A percentile compares a stretch with the other conserved stretches of the same genome.
phyloP scores from a whole-genome alignment of 2,797 vertebrate species.

The Pseudochromis fuscus region DNA sequence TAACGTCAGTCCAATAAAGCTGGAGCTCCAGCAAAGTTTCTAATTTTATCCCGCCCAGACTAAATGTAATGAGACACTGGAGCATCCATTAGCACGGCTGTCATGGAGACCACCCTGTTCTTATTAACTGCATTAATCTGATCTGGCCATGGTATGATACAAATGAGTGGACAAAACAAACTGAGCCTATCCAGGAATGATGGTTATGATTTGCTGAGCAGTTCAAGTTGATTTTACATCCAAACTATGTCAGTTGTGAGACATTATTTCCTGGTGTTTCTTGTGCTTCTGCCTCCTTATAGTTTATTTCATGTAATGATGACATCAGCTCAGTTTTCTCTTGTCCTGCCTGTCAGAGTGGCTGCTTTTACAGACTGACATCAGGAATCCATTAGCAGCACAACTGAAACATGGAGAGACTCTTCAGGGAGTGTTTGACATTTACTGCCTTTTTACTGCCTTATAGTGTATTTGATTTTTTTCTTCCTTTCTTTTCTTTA shows the following conservation, averaged over 20 bases:
- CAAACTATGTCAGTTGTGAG: too few relatives aligned
- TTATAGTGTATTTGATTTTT: too few relatives aligned
- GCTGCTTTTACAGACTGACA: background rate
- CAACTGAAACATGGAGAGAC: background rate
- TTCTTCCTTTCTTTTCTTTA: too few relatives aligned
- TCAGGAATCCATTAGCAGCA: background rate
- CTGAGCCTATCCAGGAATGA: too few relatives aligned
- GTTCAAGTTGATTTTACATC: background rate
- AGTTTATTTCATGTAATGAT: background rate
- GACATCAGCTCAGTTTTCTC: background rate
- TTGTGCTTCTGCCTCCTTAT: too few relatives aligned
- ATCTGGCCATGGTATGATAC: background rate
- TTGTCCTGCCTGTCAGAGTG: background rate
- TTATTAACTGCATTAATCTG: background rate
- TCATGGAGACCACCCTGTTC: background rate
- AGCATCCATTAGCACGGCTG: background rate
- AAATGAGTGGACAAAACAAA: too few relatives aligned
- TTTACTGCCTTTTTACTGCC: too few relatives aligned
- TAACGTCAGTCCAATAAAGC: slow-evolving; percentile 14
- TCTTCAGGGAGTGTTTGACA: background rate
- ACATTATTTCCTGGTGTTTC: background rate
- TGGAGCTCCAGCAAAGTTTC: slow-evolving; percentile 9
- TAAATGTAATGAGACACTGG: slow-evolving; percentile 14
- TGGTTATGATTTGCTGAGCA: background rate
- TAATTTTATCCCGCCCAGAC: slow-evolving; percentile 9